phyloP scores from a whole-genome alignment of 2,888 invertebrate species.

The Mechanitis messenoides region DNA sequence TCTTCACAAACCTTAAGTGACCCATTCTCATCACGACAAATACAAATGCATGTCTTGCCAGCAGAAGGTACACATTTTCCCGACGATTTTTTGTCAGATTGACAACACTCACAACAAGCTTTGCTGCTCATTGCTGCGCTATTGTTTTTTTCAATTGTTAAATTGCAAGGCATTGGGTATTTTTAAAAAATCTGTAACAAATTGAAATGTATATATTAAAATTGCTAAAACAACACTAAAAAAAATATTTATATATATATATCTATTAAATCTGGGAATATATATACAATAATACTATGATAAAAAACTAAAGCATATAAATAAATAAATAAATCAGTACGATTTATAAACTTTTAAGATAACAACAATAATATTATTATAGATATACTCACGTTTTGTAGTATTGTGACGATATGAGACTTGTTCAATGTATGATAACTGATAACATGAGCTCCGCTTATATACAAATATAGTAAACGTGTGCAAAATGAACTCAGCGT shows the following conservation, averaged over 20 bases:
- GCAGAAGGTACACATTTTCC: slow-evolving; percentile 32
- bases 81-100: slow-evolving; percentile 34
- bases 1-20: slow-evolving; percentile 34
- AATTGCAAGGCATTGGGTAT: slow-evolving; percentile 28
- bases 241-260: too few relatives aligned
- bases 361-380: slow-evolving; percentile 1
- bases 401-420: neutral
- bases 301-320: too few relatives aligned
- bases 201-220: too few relatives aligned
- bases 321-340: neutral
- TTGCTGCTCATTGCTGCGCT: slow-evolving; percentile 32
- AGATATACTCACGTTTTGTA: slow-evolving; percentile 1
- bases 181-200: slow-evolving; percentile 21
- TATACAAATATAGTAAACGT: slow-evolving; percentile 12
- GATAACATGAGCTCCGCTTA: neutral
- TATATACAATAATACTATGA: too few relatives aligned
- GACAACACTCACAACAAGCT: slow-evolving; percentile 41
- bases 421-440: neutral
- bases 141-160: too few relatives aligned
- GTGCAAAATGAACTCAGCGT: slow-evolving; percentile 11
- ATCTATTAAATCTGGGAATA: too few relatives aligned
- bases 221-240: slow-evolving; percentile 1
- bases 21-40: slow-evolving; percentile 28
- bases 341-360: neutral
- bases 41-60: slow-evolving; percentile 36